phyloP scores from a whole-genome alignment of 1,140 invertebrate genomes.

The Trichonephila clavata region DNA sequence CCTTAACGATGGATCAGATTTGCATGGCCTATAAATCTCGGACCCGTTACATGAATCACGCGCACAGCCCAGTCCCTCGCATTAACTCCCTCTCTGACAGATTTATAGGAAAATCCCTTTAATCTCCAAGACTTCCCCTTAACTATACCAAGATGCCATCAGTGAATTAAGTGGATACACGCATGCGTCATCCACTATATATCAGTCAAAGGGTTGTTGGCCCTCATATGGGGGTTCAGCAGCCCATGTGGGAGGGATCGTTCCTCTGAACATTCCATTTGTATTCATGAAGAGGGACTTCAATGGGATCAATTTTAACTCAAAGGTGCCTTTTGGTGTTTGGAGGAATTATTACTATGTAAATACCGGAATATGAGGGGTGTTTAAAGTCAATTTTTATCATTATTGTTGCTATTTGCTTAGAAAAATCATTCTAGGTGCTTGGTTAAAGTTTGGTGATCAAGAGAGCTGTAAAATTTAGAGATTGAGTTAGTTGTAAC shows the following conservation, averaged over 20 bases:
- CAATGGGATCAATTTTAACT: neutral
- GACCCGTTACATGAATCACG: neutral
- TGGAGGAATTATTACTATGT: too few relatives aligned
- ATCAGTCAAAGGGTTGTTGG: constrained; percentile 28
- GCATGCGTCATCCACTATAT: neutral
- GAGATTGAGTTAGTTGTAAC: too few relatives aligned
- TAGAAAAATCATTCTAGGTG: too few relatives aligned
- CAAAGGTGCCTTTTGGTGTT: too few relatives aligned
- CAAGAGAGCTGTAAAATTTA: too few relatives aligned
- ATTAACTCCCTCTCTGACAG: constrained; percentile 13
- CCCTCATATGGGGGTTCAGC: neutral
- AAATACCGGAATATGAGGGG: too few relatives aligned
- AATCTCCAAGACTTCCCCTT: neutral
- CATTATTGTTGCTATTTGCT: too few relatives aligned
- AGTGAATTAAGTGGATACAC: neutral
- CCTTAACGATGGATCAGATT: constrained; percentile 8
- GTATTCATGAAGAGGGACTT: constrained; percentile 16
- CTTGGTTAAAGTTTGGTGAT: too few relatives aligned
- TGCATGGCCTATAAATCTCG: constrained; percentile 27
- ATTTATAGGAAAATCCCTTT: constrained; percentile 26
- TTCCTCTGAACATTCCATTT: constrained; percentile 23
- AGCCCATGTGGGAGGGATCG: neutral
- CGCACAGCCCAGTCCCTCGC: neutral
- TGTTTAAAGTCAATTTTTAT: too few relatives aligned
- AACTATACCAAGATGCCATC: constrained; percentile 5